Conservation (phyloP, 2,888 invertebrate species). For the Phyto melanocephala region DNA sequence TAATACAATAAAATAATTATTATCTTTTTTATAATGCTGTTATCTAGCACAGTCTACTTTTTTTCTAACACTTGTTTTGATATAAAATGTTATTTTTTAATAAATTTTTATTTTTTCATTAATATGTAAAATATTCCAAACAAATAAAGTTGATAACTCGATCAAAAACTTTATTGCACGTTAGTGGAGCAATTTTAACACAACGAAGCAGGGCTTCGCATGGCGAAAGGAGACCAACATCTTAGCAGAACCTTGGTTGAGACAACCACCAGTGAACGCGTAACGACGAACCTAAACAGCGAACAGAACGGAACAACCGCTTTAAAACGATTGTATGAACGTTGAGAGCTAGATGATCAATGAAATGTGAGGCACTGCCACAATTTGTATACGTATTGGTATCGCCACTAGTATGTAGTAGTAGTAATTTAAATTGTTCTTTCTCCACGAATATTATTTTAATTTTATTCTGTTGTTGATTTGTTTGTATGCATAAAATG, state of each 20-base stretch:
- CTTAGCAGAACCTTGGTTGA: constrained; percentile 75
- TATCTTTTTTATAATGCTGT: background rate
- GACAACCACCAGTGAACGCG: constrained; percentile 72
- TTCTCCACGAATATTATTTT: constrained; percentile 13
- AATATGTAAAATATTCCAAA: constrained; percentile 2
- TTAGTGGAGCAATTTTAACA: constrained; percentile 78
- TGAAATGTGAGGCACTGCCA: constrained; percentile 50
- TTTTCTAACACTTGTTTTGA: constrained; percentile 7
- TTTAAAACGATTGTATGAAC: constrained; percentile 58
- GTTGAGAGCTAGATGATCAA: constrained; percentile 56
- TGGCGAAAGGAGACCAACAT: constrained; percentile 77
- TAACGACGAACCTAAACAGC: constrained; percentile 44
- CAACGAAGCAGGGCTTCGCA: constrained; percentile 79
- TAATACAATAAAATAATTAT: no score
- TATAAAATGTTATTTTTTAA: background rate
- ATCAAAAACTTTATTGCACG: background rate
- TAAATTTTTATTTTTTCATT: constrained; percentile 6
- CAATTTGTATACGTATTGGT: constrained; percentile 41
- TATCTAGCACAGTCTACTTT: constrained; percentile 5
- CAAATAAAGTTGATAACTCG: background rate
- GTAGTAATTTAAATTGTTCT: constrained; percentile 34
- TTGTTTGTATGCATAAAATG: constrained; percentile 28
- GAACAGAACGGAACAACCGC: constrained; percentile 52
- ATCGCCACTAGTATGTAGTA: background rate
- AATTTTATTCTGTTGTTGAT: background rate